These are phyloP conservation scores for Muntiacus reevesi DNA, from an alignment of 2,113 vertebrate species.

Conservation along the genomic window DNA sequence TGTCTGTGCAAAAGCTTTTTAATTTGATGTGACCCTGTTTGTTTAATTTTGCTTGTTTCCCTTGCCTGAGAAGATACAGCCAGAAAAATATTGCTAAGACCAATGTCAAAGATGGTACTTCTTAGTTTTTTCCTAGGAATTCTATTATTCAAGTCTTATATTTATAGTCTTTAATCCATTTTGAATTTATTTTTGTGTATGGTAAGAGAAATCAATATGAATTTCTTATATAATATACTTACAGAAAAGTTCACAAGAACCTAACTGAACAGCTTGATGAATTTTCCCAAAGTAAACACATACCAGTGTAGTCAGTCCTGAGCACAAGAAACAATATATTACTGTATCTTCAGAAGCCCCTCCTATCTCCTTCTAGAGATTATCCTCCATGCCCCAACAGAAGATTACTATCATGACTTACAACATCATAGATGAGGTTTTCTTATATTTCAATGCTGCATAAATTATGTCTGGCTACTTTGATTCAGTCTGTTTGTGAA, in stretches of 20 bases:
- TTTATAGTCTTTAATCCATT: background rate
- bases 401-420: background rate
- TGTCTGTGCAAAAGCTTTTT: background rate
- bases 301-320: background rate
- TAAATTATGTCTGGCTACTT: background rate
- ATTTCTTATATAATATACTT: background rate
- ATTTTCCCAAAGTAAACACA: background rate
- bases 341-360: background rate
- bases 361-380: background rate
- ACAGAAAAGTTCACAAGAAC: slow-evolving; percentile 4
- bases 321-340: background rate
- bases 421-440: background rate
- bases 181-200: background rate
- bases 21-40: background rate
- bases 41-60: background rate
- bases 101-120: background rate
- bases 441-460: background rate
- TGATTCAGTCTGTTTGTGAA: background rate
- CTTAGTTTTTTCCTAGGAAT: background rate
- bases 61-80: background rate
- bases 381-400: background rate
- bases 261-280: background rate
- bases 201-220: background rate
- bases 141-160: background rate
- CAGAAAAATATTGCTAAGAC: background rate